Base-by-base conservation (phyloP, 2,888 invertebrate genomes). In the Drosophila nr. perissopoda region DNA sequence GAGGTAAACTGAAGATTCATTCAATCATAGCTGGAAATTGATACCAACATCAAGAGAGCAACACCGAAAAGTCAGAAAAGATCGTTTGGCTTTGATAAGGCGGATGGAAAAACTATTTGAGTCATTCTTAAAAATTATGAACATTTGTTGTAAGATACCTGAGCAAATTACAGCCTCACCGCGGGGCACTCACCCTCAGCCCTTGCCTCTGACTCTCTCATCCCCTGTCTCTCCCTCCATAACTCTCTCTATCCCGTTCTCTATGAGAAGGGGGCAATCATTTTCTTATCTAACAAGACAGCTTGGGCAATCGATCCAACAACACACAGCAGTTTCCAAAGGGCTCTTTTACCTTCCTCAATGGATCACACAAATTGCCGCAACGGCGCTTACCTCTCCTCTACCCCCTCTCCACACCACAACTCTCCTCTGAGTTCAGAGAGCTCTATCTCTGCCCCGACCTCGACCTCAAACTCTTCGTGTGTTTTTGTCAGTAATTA, bases 81-180 rank as follows among this genome's bases (percentile, higher is more conserved):
- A 84, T 84, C 75, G 67, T 64, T 61, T 11, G 42, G 42, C 60
- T n/a, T 49, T 66, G 83, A 83, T 83, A 83, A 83, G 70, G 42
- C 25, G 45, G 34, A 58, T 42, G 67, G 68, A 68, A 74, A 69
- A 72, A 81, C 74, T 73, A 73, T 77, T 80, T 81, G 78, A 84
- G 87, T 87, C 89, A 89, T 87, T 87, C 89, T 89, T 84, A 83
- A 89, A 86, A 89, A 89, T 89, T 89, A 88, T 89, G 86, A 89
- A 84, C 89, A 89, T 86, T 88, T 86, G 76, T 76, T 78, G 75
- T 77, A 80, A 87, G 71, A 86, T 86, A 88, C 89, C 90, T 89
- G 84, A 77, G 76, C 79, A 85, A 89, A 89, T 87, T 87, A 83
- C 83, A 72, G 73, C 69, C 76, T 62, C 83, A 49, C 87, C 60